A percentile compares a stretch with the other conserved stretches of the same genome.
These are phyloP conservation scores for Takifugu bimaculatus DNA, from an alignment of 2,113 vertebrate genomes.

Conservation along the genomic window DNA sequence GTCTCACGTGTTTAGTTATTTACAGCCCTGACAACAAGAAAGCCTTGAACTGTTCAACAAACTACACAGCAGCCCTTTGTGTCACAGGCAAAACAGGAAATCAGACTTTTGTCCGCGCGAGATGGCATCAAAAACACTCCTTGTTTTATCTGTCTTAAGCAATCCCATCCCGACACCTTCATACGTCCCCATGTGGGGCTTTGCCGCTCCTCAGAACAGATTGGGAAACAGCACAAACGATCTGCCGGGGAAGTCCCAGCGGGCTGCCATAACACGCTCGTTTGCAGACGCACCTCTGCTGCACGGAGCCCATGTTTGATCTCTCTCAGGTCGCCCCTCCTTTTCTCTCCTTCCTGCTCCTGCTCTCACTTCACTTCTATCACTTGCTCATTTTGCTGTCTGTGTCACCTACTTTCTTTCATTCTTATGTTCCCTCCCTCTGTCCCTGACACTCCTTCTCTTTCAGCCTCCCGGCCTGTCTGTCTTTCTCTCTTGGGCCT, in stretches of 20 bases:
- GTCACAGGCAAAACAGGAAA: conserved; percentile 72
- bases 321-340: conserved; percentile 72
- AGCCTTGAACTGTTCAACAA: conserved; percentile 66
- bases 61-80: conserved; percentile 70
- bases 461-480: conserved; percentile 57
- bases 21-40: conserved; percentile 68
- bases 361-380: conserved; percentile 62
- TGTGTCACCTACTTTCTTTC: conserved; percentile 52
- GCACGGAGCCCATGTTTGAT: conserved; percentile 73
- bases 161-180: conserved; percentile 76
- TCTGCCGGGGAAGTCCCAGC: conserved; percentile 74
- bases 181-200: conserved; percentile 71
- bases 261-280: conserved; percentile 73
- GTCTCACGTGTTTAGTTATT: conserved; percentile 67
- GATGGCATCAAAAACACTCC: conserved; percentile 72
- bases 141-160: conserved; percentile 81
- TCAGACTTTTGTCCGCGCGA: conserved; percentile 75
- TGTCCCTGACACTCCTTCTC: conserved; percentile 51
- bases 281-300: conserved; percentile 72
- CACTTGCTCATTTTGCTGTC: conserved; percentile 62
- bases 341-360: conserved; percentile 52
- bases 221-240: conserved; percentile 77
- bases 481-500: conserved; percentile 44
- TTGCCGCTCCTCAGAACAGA: conserved; percentile 75
- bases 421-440: conserved; percentile 21